These are phyloP conservation scores for Genyomyrus donnyi DNA, from an alignment of 2,113 vertebrate genomes.

Conservation along the genomic window DNA sequence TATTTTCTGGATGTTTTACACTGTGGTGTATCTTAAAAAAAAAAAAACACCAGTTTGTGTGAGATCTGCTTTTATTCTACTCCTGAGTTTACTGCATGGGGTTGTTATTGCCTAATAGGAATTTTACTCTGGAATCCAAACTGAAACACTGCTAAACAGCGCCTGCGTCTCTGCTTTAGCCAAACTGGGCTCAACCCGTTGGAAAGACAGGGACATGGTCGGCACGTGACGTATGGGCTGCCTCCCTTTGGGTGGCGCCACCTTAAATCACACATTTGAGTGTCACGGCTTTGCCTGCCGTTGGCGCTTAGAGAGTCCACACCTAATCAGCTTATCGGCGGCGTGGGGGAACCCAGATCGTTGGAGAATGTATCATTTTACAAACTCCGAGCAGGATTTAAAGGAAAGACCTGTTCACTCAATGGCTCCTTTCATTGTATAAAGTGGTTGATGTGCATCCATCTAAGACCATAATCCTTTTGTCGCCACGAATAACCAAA, in stretches of 20 bases:
- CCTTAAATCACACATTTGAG: constrained; percentile 27
- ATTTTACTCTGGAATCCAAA: not conserved
- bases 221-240: not conserved
- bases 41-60: not conserved
- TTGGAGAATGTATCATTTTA: constrained; percentile 53
- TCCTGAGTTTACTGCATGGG: not conserved
- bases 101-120: not conserved
- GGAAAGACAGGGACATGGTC: not conserved
- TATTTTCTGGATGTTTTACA: not conserved
- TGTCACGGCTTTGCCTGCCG: constrained; percentile 36
- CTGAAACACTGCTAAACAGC: not conserved
- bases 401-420: constrained; percentile 48
- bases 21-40: not conserved
- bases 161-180: not conserved
- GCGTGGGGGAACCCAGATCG: constrained; percentile 40
- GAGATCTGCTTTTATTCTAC: not conserved
- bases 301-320: constrained; percentile 32
- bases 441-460: constrained; percentile 43
- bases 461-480: constrained; percentile 56
- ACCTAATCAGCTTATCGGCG: constrained; percentile 51
- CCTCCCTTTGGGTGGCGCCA: not conserved
- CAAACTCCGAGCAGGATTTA: constrained; percentile 41
- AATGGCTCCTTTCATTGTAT: constrained; percentile 54
- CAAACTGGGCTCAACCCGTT: not conserved
- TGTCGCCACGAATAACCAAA: constrained; percentile 53